A percentile compares a stretch with the other conserved stretches of the same genome.
phyloP scores from a whole-genome alignment of 1,140 invertebrate genomes.

The Laodelphax striatellus region DNA sequence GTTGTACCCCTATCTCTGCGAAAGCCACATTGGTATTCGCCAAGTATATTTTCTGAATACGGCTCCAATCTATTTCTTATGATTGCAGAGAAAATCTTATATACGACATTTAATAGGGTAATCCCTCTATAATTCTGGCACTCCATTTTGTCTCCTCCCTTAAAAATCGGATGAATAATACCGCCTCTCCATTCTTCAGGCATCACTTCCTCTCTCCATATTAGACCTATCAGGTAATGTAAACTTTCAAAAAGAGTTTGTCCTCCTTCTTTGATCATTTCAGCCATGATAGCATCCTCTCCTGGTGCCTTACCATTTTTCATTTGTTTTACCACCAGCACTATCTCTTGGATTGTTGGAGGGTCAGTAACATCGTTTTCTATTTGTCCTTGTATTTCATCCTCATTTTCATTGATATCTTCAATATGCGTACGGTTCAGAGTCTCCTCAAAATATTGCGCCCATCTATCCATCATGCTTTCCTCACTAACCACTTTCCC shows the following conservation, averaged over 20 bases:
- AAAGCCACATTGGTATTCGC: constrained; percentile 14
- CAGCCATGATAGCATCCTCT: neutral
- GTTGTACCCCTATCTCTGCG: constrained; percentile 1
- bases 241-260: neutral
- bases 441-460: neutral
- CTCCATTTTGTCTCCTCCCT: neutral
- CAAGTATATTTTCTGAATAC: constrained; percentile 4
- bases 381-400: neutral
- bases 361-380: neutral
- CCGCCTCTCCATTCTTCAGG: neutral
- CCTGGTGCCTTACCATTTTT: constrained; percentile 2
- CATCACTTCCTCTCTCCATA: neutral
- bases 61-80: constrained; percentile 2
- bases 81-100: constrained; percentile 8
- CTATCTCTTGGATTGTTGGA: neutral
- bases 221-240: neutral
- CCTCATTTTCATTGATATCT: neutral
- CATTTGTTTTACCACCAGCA: neutral
- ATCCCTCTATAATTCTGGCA: constrained; percentile 13
- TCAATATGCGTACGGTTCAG: neutral
- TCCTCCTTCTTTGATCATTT: constrained; percentile 2
- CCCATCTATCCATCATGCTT: neutral
- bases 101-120: neutral
- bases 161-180: neutral
- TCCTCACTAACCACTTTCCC: neutral